Evolutionary conservation across 2,797 vertebrate genomes (phyloP).

Genomic region (Peromyscus eremicus): DNA sequence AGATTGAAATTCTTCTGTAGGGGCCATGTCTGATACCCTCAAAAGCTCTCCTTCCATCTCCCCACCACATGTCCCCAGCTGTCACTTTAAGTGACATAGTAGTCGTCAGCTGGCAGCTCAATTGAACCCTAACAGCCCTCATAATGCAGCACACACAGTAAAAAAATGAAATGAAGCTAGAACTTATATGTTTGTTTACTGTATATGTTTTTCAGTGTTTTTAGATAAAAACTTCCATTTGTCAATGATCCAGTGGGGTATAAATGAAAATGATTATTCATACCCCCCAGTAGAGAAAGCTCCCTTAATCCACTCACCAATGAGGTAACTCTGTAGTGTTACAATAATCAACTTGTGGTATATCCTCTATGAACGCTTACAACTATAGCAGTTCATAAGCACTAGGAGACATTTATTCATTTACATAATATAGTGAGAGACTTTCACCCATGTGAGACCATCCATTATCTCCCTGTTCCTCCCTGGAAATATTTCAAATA

Average conservation of each 20-base stretch:
- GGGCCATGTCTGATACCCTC: not conserved
- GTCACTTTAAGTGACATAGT: not conserved
- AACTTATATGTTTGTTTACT: conserved; percentile 84
- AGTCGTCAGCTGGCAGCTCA: not conserved
- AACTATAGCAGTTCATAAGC: conserved; percentile 85
- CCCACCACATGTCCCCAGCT: accelerated
- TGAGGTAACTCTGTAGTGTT: conserved; percentile 90
- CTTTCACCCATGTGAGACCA: conserved; percentile 83
- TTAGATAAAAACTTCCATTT: conserved; percentile 87
- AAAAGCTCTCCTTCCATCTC: not conserved
- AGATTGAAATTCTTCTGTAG: not conserved
- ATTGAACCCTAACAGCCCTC: not conserved
- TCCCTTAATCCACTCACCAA: conserved; percentile 89
- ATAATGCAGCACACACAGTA: conserved; percentile 53
- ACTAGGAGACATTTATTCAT: conserved; percentile 81
- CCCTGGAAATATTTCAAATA: conserved; percentile 81
- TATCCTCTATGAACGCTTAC: conserved; percentile 88
- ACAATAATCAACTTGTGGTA: conserved; percentile 89
- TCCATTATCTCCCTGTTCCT: conserved; percentile 83
- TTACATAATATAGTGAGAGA: conserved; percentile 86
- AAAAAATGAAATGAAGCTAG: conserved; percentile 54
- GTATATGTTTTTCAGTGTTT: conserved; percentile 79
- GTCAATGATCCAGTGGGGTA: conserved; percentile 88
- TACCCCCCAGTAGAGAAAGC: conserved; percentile 88
- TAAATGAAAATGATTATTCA: conserved; percentile 91